Conservation (phyloP, 2,113 vertebrate genomes). For the Hyla sarda region DNA sequence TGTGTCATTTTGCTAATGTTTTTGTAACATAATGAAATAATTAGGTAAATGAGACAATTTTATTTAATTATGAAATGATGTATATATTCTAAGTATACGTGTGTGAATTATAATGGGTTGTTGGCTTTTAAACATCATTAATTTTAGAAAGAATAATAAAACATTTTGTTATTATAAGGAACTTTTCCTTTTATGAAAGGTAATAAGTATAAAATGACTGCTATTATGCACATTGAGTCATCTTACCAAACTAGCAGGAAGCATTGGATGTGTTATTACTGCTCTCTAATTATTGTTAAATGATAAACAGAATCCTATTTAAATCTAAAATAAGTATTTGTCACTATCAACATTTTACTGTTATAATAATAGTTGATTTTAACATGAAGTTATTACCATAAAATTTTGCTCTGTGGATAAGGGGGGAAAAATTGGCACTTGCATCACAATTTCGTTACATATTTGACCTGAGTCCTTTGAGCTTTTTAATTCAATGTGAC, state of each 20-base stretch:
- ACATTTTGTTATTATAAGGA: not conserved
- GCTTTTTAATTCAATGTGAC: not conserved
- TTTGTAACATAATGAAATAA: not conserved
- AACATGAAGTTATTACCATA: not conserved
- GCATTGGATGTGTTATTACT: not conserved
- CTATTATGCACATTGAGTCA: not conserved
- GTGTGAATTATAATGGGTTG: not conserved
- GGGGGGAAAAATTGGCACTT: not conserved
- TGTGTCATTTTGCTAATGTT: not conserved
- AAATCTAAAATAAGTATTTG: not conserved
- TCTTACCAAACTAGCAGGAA: not conserved
- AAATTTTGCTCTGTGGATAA: not conserved
- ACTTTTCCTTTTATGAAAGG: not conserved
- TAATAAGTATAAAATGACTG: not conserved
- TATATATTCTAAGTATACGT: not conserved
- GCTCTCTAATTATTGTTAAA: not conserved
- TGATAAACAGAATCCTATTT: not conserved
- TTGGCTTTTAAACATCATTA: not conserved
- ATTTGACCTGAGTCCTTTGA: not conserved
- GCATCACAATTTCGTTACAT: not conserved
- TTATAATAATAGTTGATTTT: not conserved
- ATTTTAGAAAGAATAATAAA: not conserved
- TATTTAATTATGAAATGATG: not conserved
- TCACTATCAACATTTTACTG: not conserved
- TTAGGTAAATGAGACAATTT: not conserved